Evolutionary conservation across 2,797 vertebrate species (phyloP), one percentile per base, ranked within the genome.

Genomic region (Poecilia gillii): DNA sequence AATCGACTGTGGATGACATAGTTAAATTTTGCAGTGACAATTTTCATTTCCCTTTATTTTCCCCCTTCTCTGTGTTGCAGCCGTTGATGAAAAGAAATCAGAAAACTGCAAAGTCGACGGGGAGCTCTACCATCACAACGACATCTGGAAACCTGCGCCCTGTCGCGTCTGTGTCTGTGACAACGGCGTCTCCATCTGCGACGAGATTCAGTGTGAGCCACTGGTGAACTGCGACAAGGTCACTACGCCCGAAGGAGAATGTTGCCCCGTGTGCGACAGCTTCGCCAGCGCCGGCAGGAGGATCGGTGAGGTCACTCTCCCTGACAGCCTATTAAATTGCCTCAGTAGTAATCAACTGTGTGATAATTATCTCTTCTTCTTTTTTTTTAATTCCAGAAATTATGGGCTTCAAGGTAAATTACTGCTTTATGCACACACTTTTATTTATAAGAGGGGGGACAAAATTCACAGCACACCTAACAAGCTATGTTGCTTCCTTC

Each of bases 161-260:
- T 99, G 98, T 77, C 93, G 94, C 4, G 96, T 99, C 72, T 99
- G 98, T 0, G 97, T 98, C 57, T 99, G 98, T 53, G 97, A 99
- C 88, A 95, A 95, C 0, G 98, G 98, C 33, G 94, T 95, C 1
- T 93, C 96, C 73, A 90, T 99, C 71, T 99, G 98, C 0, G 98
- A 99, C n/a, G 95, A 96, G 82, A 96, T 99, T 76, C 94, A 95
- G 76, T 99, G 98, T 62, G 95, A 94, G 1, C 88, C 95, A 0
- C 28, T 95, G 72, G 49, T 93, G 0, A 94, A 95, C 83, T 99
- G 98, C 77, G 96, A 97, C 57, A 96, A 96, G 75, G 95, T 96
- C 0, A 75, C 93, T 41, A 94, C 94, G 0, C 97, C 96, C 0
- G 80, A 96, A 0, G 98, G 97, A 28, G 96, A 98, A 72, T 99